Evolutionary conservation across 2,797 vertebrate species (phyloP).

Genomic region (Poeciliopsis paucimaculata): DNA sequence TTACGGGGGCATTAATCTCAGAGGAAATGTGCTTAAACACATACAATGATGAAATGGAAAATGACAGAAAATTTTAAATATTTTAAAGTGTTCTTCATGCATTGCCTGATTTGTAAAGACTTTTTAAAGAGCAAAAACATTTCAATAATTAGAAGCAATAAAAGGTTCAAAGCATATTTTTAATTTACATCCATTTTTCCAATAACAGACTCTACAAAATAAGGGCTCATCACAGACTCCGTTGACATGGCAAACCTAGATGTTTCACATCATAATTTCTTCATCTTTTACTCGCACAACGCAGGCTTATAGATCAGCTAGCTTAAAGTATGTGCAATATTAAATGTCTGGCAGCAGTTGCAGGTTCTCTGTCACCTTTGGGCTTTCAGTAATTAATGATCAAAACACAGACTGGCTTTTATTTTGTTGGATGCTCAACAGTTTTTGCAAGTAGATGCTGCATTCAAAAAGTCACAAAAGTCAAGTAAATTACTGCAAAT

Average conservation of each 20-base stretch:
- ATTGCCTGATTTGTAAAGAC: neutral
- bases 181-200: neutral
- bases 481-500: neutral
- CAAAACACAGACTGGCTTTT: neutral
- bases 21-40: neutral
- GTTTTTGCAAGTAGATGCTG: neutral
- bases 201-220: neutral
- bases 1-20: neutral
- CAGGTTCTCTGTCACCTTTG: neutral
- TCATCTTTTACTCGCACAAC: neutral
- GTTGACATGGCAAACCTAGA: neutral
- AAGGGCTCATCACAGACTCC: neutral
- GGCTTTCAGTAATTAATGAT: neutral
- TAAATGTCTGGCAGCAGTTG: neutral
- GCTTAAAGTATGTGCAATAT: neutral
- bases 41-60: neutral
- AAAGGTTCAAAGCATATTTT: neutral
- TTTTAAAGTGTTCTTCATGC: neutral
- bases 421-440: neutral
- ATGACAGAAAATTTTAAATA: neutral
- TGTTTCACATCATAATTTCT: neutral
- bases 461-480: neutral
- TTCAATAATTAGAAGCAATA: neutral
- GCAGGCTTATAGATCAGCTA: neutral
- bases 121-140: neutral